Conservation (phyloP, 2,888 invertebrate species). For the Eurytoma adleriae region DNA sequence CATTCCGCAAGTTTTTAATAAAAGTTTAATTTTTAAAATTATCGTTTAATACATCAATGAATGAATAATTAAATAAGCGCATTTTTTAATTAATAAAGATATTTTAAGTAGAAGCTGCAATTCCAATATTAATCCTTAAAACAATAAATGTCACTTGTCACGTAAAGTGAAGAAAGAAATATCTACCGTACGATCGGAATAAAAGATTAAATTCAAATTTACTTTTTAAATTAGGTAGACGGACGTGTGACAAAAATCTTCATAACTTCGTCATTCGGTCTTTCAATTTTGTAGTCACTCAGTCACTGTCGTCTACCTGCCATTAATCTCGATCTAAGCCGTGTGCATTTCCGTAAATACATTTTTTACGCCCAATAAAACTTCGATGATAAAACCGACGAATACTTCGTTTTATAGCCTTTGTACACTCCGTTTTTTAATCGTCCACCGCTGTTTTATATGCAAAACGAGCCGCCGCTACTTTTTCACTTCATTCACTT, state of each 20-base stretch:
- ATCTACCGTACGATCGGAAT: too few species aligned
- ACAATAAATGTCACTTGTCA: too few species aligned
- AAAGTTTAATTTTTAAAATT: too few species aligned
- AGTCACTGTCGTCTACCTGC: not conserved
- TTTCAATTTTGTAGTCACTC: constrained; percentile 1
- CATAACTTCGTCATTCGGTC: not conserved
- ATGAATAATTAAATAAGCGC: too few species aligned
- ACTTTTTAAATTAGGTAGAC: not conserved
- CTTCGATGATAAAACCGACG: not conserved
- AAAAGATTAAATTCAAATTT: not conserved
- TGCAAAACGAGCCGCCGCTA: not conserved
- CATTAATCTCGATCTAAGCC: constrained; percentile 13
- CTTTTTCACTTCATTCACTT: not conserved
- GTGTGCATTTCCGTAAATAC: constrained; percentile 21
- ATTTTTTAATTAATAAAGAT: too few species aligned
- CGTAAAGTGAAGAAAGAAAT: not conserved
- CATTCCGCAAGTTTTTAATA: too few species aligned
- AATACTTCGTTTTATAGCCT: not conserved
- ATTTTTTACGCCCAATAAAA: not conserved
- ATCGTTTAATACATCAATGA: too few species aligned
- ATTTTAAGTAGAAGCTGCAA: too few species aligned
- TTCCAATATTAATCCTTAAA: too few species aligned
- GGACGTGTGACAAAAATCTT: not conserved
- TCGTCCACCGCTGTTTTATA: not conserved
- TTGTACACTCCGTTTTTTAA: not conserved